These are phyloP conservation scores for Acrocera orbiculus DNA, from an alignment of 2,888 invertebrate species.

Conservation along the genomic window DNA sequence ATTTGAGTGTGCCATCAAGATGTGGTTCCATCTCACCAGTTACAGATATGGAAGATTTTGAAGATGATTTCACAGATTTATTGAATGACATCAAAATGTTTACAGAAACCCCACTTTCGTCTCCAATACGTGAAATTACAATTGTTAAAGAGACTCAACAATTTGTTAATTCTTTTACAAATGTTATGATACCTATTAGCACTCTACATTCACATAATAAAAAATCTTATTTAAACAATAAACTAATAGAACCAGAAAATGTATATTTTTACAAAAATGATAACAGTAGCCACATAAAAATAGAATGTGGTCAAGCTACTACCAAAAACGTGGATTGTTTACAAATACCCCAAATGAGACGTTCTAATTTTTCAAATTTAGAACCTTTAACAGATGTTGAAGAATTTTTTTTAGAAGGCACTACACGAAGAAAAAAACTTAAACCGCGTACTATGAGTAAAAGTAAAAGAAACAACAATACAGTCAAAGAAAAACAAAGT, in stretches of 20 bases:
- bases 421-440: conserved; percentile 24
- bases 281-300: no score
- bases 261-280: no score
- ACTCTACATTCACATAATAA: no score
- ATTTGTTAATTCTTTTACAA: conserved; percentile 21
- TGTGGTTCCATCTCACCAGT: conserved; percentile 20
- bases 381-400: conserved; percentile 34
- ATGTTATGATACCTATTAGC: conserved; percentile 10
- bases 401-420: conserved; percentile 27
- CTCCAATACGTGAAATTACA: conserved; percentile 32
- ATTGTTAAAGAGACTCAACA: conserved; percentile 28
- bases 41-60: conserved; percentile 30
- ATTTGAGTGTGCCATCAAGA: no score
- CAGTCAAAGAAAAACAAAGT: conserved; percentile 9
- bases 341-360: conserved; percentile 15
- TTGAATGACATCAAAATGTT: conserved; percentile 7
- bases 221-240: not conserved
- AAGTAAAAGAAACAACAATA: conserved; percentile 10
- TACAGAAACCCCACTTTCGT: conserved; percentile 24
- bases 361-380: conserved; percentile 12
- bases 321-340: no score
- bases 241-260: conserved; percentile 6
- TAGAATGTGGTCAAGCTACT: no score
- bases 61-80: conserved; percentile 12
- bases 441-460: conserved; percentile 22